phyloP scores from a whole-genome alignment of 2,888 invertebrate genomes.

The Conus canariensis region DNA sequence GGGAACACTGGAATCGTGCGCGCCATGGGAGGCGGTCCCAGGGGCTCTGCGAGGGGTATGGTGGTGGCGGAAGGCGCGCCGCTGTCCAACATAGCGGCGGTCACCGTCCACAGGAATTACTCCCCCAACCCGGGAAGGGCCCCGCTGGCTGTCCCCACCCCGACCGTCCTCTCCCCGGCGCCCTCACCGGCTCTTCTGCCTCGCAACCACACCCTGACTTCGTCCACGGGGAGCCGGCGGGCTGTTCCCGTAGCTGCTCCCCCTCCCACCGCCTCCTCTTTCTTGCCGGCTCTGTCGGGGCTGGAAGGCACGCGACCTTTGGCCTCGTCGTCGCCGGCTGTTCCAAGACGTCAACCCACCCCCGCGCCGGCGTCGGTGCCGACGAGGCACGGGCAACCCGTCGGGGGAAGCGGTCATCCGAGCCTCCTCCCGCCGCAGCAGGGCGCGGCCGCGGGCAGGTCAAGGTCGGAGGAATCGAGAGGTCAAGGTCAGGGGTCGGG shows the following conservation, averaged over 20 bases:
- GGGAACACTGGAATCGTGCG: conserved; percentile 20
- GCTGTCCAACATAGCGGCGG: background rate
- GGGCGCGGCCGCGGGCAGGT: background rate
- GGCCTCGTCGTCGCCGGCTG: conserved; percentile 24
- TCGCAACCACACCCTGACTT: conserved; percentile 4
- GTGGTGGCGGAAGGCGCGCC: background rate
- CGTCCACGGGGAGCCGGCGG: background rate
- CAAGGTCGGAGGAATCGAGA: background rate
- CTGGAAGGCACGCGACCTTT: background rate
- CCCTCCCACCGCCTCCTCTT: background rate
- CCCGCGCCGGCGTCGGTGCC: background rate
- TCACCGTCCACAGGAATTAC: background rate
- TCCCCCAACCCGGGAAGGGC: conserved; percentile 7
- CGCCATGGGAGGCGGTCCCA: background rate
- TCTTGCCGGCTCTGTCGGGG: background rate
- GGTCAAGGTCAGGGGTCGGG: background rate
- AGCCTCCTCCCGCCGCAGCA: no score
- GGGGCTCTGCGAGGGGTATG: background rate
- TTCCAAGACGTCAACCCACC: conserved; percentile 19
- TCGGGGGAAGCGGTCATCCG: background rate
- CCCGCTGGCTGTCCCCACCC: conserved; percentile 33
- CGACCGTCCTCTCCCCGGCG: conserved; percentile 34
- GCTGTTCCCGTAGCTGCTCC: background rate
- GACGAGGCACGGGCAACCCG: no score
- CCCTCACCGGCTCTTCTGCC: conserved; percentile 21